phyloP scores from a whole-genome alignment of 2,797 vertebrate genomes.

The Rhabdophis nuchalis region DNA sequence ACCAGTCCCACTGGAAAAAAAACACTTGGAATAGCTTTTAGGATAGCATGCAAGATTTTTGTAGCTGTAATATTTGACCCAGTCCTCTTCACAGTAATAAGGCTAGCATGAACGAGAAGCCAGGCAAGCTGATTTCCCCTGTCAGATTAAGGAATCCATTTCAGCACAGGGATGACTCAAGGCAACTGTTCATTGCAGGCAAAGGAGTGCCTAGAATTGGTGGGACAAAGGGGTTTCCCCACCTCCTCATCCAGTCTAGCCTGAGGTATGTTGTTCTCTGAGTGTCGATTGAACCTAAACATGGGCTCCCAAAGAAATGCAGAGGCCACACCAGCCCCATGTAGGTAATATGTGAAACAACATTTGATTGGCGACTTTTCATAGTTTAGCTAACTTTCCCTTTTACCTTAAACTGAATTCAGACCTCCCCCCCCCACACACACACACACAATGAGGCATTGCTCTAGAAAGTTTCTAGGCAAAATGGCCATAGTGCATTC shows the following conservation, averaged over 20 bases:
- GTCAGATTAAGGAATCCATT: neutral
- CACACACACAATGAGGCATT: neutral
- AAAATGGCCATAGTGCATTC: neutral
- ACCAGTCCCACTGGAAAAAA: no score
- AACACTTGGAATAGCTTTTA: neutral
- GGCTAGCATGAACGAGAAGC: neutral
- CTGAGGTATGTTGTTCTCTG: neutral
- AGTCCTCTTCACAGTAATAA: neutral
- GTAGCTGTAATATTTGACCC: neutral
- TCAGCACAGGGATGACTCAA: neutral
- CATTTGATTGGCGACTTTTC: neutral
- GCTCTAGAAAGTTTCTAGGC: neutral
- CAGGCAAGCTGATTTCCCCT: neutral
- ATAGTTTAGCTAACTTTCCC: neutral
- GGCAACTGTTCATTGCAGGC: neutral
- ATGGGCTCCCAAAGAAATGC: neutral
- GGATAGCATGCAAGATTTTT: neutral
- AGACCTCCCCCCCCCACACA: no score
- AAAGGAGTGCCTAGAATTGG: neutral
- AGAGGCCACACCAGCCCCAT: neutral
- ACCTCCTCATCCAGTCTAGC: neutral
- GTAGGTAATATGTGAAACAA: neutral
- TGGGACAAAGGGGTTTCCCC: neutral
- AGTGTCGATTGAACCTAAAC: neutral
- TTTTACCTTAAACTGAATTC: neutral